A percentile compares a stretch with the other conserved stretches of the same genome.
phyloP scores from a whole-genome alignment of 2,888 invertebrate genomes.

The Aquatica leii region DNA sequence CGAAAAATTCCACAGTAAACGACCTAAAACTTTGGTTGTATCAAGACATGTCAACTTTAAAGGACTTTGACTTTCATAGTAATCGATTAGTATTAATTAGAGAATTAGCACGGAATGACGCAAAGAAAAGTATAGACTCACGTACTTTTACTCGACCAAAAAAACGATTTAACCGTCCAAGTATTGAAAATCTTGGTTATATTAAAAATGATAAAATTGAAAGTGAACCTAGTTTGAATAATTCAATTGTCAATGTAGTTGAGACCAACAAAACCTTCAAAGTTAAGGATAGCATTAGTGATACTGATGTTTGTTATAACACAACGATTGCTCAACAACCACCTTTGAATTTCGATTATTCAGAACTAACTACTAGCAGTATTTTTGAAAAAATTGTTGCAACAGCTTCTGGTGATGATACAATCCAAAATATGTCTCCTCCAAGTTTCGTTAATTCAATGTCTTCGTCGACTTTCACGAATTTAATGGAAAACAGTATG shows the following conservation, averaged over 20 bases:
- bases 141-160: conserved; percentile 72
- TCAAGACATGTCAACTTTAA: conserved; percentile 38
- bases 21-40: conserved; percentile 43
- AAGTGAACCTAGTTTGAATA: conserved; percentile 13
- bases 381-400: conserved; percentile 57
- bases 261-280: no score
- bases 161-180: conserved; percentile 61
- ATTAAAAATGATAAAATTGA: conserved; percentile 21
- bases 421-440: conserved; percentile 63
- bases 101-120: conserved; percentile 44
- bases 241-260: conserved; percentile 7
- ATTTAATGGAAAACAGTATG: conserved; percentile 59
- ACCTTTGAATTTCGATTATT: conserved; percentile 56
- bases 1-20: conserved; percentile 23
- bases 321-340: background rate
- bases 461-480: conserved; percentile 60
- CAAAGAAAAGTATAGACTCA: conserved; percentile 69
- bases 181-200: conserved; percentile 63
- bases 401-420: conserved; percentile 63
- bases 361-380: conserved; percentile 52
- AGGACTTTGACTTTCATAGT: conserved; percentile 29
- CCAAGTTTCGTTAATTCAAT: conserved; percentile 69
- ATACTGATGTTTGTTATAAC: background rate
- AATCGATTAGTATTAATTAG: conserved; percentile 28
- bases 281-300: no score